These are phyloP conservation scores for Hepsetus odoe DNA, from an alignment of 2,113 vertebrate genomes.

Conservation along the genomic window DNA sequence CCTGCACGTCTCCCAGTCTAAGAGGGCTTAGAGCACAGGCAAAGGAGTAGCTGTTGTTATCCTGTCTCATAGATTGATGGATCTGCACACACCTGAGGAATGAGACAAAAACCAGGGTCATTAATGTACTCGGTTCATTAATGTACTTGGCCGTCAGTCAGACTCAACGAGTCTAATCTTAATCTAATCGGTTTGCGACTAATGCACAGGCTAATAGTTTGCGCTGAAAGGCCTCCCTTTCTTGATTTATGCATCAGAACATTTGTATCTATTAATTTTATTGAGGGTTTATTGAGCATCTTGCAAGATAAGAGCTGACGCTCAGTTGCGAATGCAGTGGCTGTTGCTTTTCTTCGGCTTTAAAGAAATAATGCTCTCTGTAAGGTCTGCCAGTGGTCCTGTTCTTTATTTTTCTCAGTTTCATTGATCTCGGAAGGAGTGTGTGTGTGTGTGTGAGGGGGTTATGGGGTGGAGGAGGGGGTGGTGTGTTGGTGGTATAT, in stretches of 20 bases:
- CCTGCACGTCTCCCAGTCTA: neutral
- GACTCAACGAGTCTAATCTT: neutral
- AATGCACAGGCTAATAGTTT: neutral
- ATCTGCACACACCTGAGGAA: neutral
- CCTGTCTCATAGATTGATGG: neutral
- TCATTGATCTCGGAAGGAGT: slow-evolving; percentile 2
- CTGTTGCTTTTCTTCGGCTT: neutral
- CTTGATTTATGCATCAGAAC: neutral
- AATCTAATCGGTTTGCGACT: neutral
- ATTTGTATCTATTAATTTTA: neutral
- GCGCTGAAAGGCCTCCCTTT: neutral
- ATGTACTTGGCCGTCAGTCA: slow-evolving; percentile 1
- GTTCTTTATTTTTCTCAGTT: slow-evolving; percentile 1
- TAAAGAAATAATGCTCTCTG: neutral
- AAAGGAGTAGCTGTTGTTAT: neutral
- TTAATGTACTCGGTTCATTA: slow-evolving; percentile 14
- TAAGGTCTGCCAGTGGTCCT: neutral
- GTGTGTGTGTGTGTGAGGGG: slow-evolving; percentile 21
- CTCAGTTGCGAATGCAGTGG: neutral
- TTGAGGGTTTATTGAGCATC: slow-evolving; percentile 15
- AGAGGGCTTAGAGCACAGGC: neutral
- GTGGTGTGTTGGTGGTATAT: slow-evolving; percentile 26
- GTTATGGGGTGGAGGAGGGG: neutral
- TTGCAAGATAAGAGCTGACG: neutral
- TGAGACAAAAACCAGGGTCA: neutral